Conservation (phyloP, 1,140 invertebrate species). For the Leptoteleia sp. region DNA sequence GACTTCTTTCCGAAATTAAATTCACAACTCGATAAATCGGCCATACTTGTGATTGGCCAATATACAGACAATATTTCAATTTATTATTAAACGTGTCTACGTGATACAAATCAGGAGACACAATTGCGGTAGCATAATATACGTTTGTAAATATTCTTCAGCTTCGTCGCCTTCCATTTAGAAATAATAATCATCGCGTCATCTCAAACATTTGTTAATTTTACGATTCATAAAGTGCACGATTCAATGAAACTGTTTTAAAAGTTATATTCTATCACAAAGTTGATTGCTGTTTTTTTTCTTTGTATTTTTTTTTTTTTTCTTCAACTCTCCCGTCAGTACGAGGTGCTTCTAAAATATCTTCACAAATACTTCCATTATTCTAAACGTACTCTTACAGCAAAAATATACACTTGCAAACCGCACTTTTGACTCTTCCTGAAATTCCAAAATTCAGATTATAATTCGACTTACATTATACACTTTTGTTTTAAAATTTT, state of each 20-base stretch:
- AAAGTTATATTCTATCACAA: conserved; percentile 78
- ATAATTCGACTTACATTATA: conserved; percentile 33
- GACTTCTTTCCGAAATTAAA: conserved; percentile 51
- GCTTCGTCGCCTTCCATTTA: conserved; percentile 7
- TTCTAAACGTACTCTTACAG: conserved; percentile 36
- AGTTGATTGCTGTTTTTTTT: conserved; percentile 76
- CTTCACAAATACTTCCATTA: too few relatives aligned
- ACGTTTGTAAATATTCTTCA: conserved; percentile 73
- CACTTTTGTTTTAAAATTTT: conserved; percentile 30
- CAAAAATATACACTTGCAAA: conserved; percentile 53
- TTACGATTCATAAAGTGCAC: conserved; percentile 22
- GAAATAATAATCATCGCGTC: conserved; percentile 48
- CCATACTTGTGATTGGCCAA: conserved; percentile 27
- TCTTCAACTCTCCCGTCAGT: conserved; percentile 2
- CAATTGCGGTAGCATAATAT: conserved; percentile 73
- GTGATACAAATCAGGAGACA: conserved; percentile 78
- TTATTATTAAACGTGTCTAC: conserved; percentile 80
- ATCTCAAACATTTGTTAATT: conserved; percentile 17
- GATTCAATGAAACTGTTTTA: conserved; percentile 61
- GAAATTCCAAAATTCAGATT: conserved; percentile 26
- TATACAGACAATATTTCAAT: conserved; percentile 74
- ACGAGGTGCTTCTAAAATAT: too few relatives aligned
- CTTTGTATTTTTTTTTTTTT: conserved; percentile 27
- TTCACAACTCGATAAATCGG: conserved; percentile 55
- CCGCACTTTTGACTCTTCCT: conserved; percentile 30